phyloP scores from a whole-genome alignment of 2,888 invertebrate species.

The Cosmia trapezina region DNA sequence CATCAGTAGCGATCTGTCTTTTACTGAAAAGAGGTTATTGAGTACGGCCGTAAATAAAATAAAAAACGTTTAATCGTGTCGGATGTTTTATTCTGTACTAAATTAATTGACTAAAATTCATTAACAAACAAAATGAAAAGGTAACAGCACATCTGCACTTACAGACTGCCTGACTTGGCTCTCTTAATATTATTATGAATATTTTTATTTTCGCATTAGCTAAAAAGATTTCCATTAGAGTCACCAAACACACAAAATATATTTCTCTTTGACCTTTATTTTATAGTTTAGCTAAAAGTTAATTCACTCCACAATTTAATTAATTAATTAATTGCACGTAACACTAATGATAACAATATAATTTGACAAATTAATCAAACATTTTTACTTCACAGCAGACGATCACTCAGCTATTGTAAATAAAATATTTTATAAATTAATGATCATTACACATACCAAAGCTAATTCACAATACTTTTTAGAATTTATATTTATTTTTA shows the following conservation, averaged over 20 bases:
- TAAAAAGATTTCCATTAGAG: conserved; percentile 3
- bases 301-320: neutral
- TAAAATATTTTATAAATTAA: neutral
- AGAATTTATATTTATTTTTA: conserved; percentile 8
- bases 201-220: conserved; percentile 63
- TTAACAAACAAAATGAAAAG: conserved; percentile 72
- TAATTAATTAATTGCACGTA: conserved; percentile 3
- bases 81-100: conserved; percentile 82
- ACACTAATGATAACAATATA: conserved; percentile 29
- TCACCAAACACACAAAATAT: neutral
- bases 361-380: conserved; percentile 10
- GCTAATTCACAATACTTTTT: conserved; percentile 11
- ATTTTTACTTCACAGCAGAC: neutral
- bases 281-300: neutral
- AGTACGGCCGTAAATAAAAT: neutral
- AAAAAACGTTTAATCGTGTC: conserved; percentile 73
- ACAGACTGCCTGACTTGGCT: conserved; percentile 43
- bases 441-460: neutral
- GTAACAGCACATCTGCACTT: conserved; percentile 47
- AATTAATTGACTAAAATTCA: conserved; percentile 86
- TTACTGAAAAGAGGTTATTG: too few relatives aligned
- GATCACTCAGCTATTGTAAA: conserved; percentile 12
- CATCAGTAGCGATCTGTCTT: too few relatives aligned
- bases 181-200: conserved; percentile 30
- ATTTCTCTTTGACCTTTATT: neutral